A percentile compares a stretch with the other conserved stretches of the same genome.
Conservation (phyloP, 2,113 vertebrate species). For the Epinephelus lanceolatus region DNA sequence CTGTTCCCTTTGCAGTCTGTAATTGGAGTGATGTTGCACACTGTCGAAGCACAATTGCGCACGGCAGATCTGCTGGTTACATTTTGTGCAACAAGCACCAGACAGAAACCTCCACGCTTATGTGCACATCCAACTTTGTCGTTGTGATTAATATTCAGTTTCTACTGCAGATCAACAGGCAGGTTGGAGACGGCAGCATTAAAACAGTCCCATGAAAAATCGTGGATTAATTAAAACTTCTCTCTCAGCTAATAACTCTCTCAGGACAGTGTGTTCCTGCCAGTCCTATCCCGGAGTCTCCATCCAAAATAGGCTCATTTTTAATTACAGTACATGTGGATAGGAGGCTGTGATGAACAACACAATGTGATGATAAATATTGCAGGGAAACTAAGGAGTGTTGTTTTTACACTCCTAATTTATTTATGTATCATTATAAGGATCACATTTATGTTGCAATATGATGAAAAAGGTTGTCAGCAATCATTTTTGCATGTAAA, state of each 20-base stretch:
- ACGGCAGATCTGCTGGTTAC: not conserved
- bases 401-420: not conserved
- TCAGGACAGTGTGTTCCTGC: not conserved
- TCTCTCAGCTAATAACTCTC: not conserved
- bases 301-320: not conserved
- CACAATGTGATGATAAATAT: not conserved
- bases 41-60: not conserved
- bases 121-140: not conserved
- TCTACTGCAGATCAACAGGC: not conserved
- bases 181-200: not conserved
- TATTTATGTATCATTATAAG: not conserved
- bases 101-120: not conserved
- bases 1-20: not conserved
- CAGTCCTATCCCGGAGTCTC: not conserved
- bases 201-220: not conserved
- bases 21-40: constrained; percentile 7
- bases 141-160: not conserved
- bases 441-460: not conserved
- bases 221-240: constrained; percentile 3
- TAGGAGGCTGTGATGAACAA: not conserved
- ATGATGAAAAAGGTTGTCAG: not conserved
- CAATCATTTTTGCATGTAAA: not conserved
- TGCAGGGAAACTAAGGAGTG: not conserved
- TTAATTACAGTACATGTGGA: not conserved
- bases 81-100: not conserved